Base-by-base conservation (phyloP, 2,888 invertebrate genomes). In the Bombylius major region DNA sequence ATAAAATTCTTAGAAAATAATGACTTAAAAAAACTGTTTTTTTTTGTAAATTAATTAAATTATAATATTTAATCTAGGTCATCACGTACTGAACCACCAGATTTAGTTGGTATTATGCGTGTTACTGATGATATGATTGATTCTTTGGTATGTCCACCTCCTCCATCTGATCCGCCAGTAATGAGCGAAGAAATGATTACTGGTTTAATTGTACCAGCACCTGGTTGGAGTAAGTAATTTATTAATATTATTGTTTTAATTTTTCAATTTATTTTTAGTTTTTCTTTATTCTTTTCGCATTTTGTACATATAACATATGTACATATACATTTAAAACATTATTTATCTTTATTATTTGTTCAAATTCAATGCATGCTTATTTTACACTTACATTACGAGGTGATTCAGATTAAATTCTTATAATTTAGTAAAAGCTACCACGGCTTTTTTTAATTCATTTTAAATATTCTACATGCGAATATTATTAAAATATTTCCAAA, bases 151-250 rank as follows among this genome's bases (percentile, higher is more conserved):
- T 96, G 95, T 76, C 96, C 96, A 58, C 96, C 96, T 58, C 96
- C 97, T 59, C 96, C 97, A 55, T 84, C 86, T 62, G 94, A 94
- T 71, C 94, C 94, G 60, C 89, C 92, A 57, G 87, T 88, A 71
- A 90, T 93, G 76, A 90, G 89, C 68, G 94, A 94, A 75, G 93
- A 94, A 78, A 92, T 92, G 89, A 91, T 97, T 71, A 92, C 91
- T 60, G 93, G 92, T 59, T 84, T 97, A 70, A 96, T 96, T 74
- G 95, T 97, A 61, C 96, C 96, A 32, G 95, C 95, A 55, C 97
- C 96, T 56, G 91, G 92, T 72, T 90, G 90, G 89, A 89, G 90
- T 89, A 77, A 88, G 87, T 83, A 66, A 42, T 50, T 53, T 56
- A 42, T 45, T 47, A 39, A 23, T 23, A 23, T 23, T 23, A 3